phyloP scores from a whole-genome alignment of 2,888 invertebrate genomes.

The Apotomis capreana region DNA sequence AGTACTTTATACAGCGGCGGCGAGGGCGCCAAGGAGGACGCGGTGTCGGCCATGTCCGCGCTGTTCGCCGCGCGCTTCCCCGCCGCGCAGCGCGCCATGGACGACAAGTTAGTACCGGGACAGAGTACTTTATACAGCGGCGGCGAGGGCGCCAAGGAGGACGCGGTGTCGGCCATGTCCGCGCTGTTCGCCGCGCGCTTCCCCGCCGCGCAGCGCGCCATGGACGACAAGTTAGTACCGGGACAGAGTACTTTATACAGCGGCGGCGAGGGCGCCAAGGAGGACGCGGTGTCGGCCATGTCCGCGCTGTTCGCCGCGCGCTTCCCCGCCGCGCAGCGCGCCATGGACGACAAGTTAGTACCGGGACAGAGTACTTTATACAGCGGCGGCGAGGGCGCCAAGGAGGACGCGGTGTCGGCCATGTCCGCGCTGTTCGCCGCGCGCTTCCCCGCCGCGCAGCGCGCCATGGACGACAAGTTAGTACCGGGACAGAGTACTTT shows the following conservation, averaged over 20 bases:
- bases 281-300: slow-evolving; percentile 85
- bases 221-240: slow-evolving; percentile 90
- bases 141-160: slow-evolving; percentile 71
- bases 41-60: slow-evolving; percentile 89
- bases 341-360: slow-evolving; percentile 94
- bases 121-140: too few relatives aligned
- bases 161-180: slow-evolving; percentile 88
- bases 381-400: slow-evolving; percentile 65
- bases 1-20: too few relatives aligned
- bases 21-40: slow-evolving; percentile 73
- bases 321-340: slow-evolving; percentile 98
- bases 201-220: slow-evolving; percentile 98
- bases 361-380: too few relatives aligned
- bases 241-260: too few relatives aligned
- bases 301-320: slow-evolving; percentile 96
- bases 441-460: slow-evolving; percentile 98
- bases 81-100: slow-evolving; percentile 99
- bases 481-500: too few relatives aligned
- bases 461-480: slow-evolving; percentile 96
- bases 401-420: slow-evolving; percentile 78
- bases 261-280: slow-evolving; percentile 68
- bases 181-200: slow-evolving; percentile 97
- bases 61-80: slow-evolving; percentile 98
- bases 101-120: slow-evolving; percentile 86
- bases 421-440: slow-evolving; percentile 98